Percentiles rank a stretch among this genome's conserved stretches.
Evolutionary conservation across 2,113 vertebrate genomes (phyloP).

Genomic region (Pseudorasbora parva): DNA sequence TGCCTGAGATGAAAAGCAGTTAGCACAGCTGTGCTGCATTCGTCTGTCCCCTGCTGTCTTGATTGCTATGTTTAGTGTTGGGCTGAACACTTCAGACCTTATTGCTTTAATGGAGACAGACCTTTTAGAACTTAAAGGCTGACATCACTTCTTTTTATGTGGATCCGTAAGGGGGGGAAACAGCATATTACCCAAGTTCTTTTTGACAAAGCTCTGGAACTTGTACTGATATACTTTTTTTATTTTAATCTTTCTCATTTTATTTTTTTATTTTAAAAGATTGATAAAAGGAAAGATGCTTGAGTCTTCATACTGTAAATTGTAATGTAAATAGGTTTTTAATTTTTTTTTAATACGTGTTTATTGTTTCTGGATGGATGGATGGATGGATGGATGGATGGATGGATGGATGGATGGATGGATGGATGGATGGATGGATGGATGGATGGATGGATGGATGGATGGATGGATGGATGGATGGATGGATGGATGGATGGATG

Average conservation of each 20-base stretch:
- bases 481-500: background rate
- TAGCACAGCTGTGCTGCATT: constrained; percentile 50
- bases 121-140: constrained; percentile 73
- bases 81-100: constrained; percentile 73
- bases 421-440: background rate
- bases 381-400: constrained; percentile 62
- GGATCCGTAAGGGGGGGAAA: constrained; percentile 41
- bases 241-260: no score
- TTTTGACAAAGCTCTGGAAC: background rate
- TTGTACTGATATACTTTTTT: background rate
- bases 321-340: background rate
- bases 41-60: constrained; percentile 39
- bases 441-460: background rate
- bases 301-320: background rate
- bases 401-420: background rate
- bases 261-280: background rate
- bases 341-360: no score
- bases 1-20: constrained; percentile 21
- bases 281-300: background rate
- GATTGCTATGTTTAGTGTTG: constrained; percentile 59
- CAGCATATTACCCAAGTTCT: background rate
- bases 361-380: no score
- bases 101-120: constrained; percentile 73
- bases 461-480: constrained; percentile 39
- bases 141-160: constrained; percentile 73